These are phyloP conservation scores for Melinaea menophilus DNA, from an alignment of 2,888 invertebrate genomes.

Conservation along the genomic window DNA sequence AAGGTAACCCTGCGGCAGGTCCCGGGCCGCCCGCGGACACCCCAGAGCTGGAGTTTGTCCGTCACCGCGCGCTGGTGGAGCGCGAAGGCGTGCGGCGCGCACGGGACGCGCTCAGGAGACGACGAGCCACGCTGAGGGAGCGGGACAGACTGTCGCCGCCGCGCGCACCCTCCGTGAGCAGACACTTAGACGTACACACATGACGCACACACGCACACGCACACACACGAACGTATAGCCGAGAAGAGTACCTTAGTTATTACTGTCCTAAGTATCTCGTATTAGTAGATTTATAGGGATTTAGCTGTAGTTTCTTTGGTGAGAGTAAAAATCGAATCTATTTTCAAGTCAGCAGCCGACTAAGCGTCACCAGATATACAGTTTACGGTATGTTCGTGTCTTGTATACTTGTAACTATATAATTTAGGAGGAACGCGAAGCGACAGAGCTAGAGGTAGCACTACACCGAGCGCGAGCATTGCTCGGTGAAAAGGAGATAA, in stretches of 20 bases:
- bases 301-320: no score
- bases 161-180: conserved; percentile 55
- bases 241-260: neutral
- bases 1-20: conserved; percentile 34
- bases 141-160: conserved; percentile 73
- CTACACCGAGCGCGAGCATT: conserved; percentile 88
- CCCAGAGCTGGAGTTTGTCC: conserved; percentile 88
- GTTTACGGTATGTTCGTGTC: no score
- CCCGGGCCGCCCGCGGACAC: conserved; percentile 54
- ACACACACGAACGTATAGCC: neutral
- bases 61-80: conserved; percentile 88
- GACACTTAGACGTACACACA: neutral
- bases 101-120: conserved; percentile 84
- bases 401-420: neutral
- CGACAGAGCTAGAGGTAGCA: conserved; percentile 90
- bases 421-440: conserved; percentile 85
- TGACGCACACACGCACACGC: neutral
- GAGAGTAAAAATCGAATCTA: no score
- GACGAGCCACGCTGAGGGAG: conserved; percentile 82
- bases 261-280: no score
- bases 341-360: no score
- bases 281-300: no score
- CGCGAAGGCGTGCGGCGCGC: conserved; percentile 89
- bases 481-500: conserved; percentile 89
- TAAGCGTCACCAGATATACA: no score